phyloP scores from a whole-genome alignment of 2,113 vertebrate genomes.

The Vombatus ursinus region DNA sequence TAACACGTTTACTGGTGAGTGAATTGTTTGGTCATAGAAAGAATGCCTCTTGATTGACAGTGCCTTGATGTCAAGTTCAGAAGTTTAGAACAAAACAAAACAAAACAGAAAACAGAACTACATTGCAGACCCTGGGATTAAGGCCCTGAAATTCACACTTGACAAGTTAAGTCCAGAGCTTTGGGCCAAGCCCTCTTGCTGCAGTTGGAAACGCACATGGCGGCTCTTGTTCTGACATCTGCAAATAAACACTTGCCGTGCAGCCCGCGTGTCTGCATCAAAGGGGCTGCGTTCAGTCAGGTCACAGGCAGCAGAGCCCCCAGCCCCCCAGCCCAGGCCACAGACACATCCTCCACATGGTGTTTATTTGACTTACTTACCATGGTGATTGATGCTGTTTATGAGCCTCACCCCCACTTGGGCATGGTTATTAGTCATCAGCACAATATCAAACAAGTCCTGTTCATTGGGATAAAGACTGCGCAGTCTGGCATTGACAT shows the following conservation, averaged over 20 bases:
- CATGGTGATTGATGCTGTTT: conserved; percentile 98
- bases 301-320: conserved; percentile 60
- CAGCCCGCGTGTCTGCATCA: conserved; percentile 68
- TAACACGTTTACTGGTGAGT: conserved; percentile 53
- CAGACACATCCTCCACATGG: conserved; percentile 33
- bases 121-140: conserved; percentile 67
- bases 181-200: conserved; percentile 57
- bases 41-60: conserved; percentile 61
- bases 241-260: conserved; percentile 73
- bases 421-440: conserved; percentile 98
- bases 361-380: conserved; percentile 84
- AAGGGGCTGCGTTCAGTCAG: conserved; percentile 58
- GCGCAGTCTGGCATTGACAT: conserved; percentile 90
- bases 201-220: conserved; percentile 74
- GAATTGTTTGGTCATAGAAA: conserved; percentile 59
- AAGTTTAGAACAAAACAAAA: conserved; percentile 61
- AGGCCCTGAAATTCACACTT: conserved; percentile 76
- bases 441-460: conserved; percentile 96
- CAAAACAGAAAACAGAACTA: conserved; percentile 58
- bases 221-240: conserved; percentile 68
- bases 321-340: conserved; percentile 53
- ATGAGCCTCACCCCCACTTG: conserved; percentile 98
- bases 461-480: conserved; percentile 93
- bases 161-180: conserved; percentile 76
- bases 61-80: conserved; percentile 70